A percentile compares a stretch with the other conserved stretches of the same genome.
Evolutionary conservation across 2,888 invertebrate genomes (phyloP).

Genomic region (Zygaena filipendulae): DNA sequence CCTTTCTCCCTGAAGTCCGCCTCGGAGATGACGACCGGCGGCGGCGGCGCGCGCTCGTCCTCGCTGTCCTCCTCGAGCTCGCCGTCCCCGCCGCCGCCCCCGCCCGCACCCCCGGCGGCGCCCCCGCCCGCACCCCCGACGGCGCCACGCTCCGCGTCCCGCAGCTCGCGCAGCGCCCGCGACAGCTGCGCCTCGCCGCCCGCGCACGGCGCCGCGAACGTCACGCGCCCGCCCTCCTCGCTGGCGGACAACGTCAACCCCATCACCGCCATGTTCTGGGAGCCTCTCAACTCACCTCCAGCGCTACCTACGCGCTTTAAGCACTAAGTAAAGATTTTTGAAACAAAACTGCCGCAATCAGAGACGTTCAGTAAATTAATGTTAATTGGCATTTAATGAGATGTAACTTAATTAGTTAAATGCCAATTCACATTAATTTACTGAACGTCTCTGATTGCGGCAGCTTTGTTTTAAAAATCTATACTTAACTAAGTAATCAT

Average conservation of each 20-base stretch:
- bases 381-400: no score
- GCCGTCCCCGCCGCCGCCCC: conserved; percentile 1
- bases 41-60: conserved; percentile 27
- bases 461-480: no score
- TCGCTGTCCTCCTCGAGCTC: conserved; percentile 20
- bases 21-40: conserved; percentile 54
- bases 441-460: no score
- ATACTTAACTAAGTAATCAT: no score
- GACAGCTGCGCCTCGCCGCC: conserved; percentile 34
- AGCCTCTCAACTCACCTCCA: no score
- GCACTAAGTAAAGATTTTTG: no score
- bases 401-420: no score
- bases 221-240: conserved; percentile 26
- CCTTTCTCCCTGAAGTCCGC: conserved; percentile 60
- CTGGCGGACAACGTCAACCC: conserved; percentile 18
- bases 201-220: conserved; percentile 29
- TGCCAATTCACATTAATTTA: no score
- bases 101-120: conserved; percentile 8
- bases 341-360: no score
- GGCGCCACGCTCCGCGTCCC: conserved; percentile 3
- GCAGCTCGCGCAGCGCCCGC: conserved; percentile 24
- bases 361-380: no score
- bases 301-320: no score
- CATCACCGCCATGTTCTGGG: neutral
- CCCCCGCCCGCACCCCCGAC: conserved; percentile 11